Conservation (phyloP, 2,113 vertebrate genomes). For the Percopsis transmontana region DNA sequence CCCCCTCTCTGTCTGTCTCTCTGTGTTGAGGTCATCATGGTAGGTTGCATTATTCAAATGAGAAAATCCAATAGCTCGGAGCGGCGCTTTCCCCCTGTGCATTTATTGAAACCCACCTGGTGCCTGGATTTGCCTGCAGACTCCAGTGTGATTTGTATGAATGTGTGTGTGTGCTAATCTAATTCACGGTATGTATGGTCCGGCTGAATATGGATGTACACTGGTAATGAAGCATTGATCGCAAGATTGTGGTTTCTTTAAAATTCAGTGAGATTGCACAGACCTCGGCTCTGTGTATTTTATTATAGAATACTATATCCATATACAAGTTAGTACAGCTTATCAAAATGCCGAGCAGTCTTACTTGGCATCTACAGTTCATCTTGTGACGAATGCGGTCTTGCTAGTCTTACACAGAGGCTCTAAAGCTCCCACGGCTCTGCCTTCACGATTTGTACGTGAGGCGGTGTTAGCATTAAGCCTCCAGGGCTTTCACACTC, state of each 20-base stretch:
- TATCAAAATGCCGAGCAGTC: conserved; percentile 53
- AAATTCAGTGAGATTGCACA: conserved; percentile 1
- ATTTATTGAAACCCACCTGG: conserved; percentile 64
- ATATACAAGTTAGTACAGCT: too few relatives aligned
- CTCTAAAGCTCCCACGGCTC: conserved; percentile 24
- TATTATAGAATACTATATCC: neutral
- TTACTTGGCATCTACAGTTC: conserved; percentile 51
- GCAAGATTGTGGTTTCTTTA: neutral
- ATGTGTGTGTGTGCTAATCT: conserved; percentile 24
- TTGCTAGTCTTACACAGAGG: conserved; percentile 46
- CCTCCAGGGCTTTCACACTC: conserved; percentile 36
- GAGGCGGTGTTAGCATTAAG: conserved; percentile 36
- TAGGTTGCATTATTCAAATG: conserved; percentile 16
- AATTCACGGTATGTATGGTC: conserved; percentile 18
- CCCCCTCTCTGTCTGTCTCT: neutral
- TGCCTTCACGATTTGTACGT: conserved; percentile 41
- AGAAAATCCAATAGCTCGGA: conserved; percentile 43
- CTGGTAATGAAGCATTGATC: conserved; percentile 29
- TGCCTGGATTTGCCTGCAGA: conserved; percentile 39
- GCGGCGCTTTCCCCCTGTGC: conserved; percentile 16
- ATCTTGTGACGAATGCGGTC: conserved; percentile 53
- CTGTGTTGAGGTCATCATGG: neutral
- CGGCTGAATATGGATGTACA: conserved; percentile 26
- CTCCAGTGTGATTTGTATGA: conserved; percentile 34
- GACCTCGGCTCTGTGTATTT: neutral